phyloP scores from a whole-genome alignment of 2,888 invertebrate species.

The Tiliacea aurago region DNA sequence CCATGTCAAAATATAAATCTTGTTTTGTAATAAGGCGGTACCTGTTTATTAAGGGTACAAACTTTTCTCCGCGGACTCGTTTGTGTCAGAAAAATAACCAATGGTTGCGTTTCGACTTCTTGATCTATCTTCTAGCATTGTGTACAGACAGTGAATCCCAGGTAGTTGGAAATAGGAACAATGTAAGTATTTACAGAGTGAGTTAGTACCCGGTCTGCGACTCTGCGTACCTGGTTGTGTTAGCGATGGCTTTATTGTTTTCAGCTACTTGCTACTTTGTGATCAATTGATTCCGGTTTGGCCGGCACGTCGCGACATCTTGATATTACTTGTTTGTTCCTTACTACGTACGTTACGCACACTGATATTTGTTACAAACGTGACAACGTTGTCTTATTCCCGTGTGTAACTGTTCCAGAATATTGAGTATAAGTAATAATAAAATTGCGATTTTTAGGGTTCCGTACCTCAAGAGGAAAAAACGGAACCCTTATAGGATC shows the following conservation, averaged over 20 bases:
- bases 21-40: no score
- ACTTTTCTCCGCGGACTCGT: constrained; percentile 14
- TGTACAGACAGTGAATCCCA: constrained; percentile 25
- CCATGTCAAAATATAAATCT: no score
- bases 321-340: constrained; percentile 57
- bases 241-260: constrained; percentile 65
- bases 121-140: constrained; percentile 25
- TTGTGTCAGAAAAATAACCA: constrained; percentile 15
- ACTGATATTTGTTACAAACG: constrained; percentile 43
- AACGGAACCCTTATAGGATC: no score
- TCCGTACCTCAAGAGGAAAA: no score
- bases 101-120: constrained; percentile 7
- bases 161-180: constrained; percentile 52
- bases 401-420: neutral
- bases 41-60: no score
- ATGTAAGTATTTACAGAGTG: constrained; percentile 54
- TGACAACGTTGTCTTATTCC: constrained; percentile 28
- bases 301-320: constrained; percentile 56
- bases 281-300: constrained; percentile 68
- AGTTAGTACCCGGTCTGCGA: constrained; percentile 45
- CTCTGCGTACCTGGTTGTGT: constrained; percentile 47
- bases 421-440: constrained; percentile 14
- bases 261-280: constrained; percentile 70
- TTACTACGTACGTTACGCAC: constrained; percentile 6
- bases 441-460: neutral